phyloP scores from a whole-genome alignment of 1,140 invertebrate species.

The Reticulitermes speratus region DNA sequence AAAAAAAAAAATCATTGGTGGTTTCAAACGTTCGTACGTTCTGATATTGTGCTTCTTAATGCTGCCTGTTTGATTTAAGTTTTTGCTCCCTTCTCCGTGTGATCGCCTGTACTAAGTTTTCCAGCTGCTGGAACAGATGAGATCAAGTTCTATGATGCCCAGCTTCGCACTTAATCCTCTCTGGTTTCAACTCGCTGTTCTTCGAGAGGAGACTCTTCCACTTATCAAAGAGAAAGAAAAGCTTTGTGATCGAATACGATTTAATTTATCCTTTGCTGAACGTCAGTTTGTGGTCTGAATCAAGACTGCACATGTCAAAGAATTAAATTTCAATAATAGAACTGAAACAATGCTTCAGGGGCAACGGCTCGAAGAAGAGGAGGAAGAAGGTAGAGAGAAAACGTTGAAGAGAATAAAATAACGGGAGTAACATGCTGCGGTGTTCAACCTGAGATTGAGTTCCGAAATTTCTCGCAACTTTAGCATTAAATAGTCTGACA shows the following conservation, averaged over 20 bases:
- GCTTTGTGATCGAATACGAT: neutral
- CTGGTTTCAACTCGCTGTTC: neutral
- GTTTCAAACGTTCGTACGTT: neutral
- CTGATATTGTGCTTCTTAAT: neutral
- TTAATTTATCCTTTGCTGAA: neutral
- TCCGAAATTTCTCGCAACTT: too few relatives aligned
- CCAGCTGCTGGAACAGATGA: neutral
- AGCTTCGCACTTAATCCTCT: neutral
- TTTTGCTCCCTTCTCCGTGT: neutral
- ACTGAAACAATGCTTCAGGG: neutral
- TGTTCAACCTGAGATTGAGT: too few relatives aligned
- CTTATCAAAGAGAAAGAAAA: neutral
- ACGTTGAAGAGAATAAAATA: too few relatives aligned
- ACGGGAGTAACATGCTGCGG: too few relatives aligned
- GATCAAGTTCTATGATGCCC: neutral
- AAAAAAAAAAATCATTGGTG: neutral
- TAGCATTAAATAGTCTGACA: too few relatives aligned
- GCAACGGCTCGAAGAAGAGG: too few relatives aligned
- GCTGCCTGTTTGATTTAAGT: neutral
- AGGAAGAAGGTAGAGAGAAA: too few relatives aligned
- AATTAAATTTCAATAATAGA: neutral
- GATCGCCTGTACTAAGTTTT: neutral
- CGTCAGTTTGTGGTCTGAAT: neutral
- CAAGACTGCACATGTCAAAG: neutral
- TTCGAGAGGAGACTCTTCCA: neutral